phyloP scores from a whole-genome alignment of 1,140 invertebrate genomes.

The Cyclargus thomasi region DNA sequence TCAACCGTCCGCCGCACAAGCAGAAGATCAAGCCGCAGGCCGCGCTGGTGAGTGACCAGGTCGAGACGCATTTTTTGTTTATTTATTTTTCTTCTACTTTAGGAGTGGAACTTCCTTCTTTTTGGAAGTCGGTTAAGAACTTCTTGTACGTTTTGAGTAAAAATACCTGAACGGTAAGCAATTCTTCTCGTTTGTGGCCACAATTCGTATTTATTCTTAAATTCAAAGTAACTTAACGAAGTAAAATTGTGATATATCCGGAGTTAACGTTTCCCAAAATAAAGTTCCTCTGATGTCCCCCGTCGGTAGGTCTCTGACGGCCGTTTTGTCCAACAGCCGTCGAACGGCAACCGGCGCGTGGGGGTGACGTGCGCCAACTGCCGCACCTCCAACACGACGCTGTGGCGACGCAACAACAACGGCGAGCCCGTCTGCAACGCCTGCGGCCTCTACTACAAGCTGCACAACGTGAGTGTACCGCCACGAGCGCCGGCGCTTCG shows the following conservation, averaged over 20 bases:
- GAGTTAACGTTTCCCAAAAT: not conserved
- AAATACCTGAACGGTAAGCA: no score
- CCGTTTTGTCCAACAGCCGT: constrained; percentile 64
- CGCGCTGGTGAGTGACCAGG: constrained; percentile 40
- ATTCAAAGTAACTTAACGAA: no score
- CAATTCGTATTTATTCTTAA: no score
- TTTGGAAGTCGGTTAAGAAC: no score
- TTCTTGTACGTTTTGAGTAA: no score
- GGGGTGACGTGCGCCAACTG: constrained; percentile 94
- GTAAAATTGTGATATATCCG: no score
- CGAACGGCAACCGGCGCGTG: constrained; percentile 80
- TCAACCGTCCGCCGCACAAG: constrained; percentile 83
- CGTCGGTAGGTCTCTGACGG: not conserved
- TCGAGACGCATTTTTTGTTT: not conserved
- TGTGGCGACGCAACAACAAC: constrained; percentile 91
- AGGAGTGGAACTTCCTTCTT: no score
- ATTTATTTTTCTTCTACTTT: no score
- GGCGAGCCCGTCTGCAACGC: constrained; percentile 95
- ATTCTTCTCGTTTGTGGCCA: no score
- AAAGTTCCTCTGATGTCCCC: not conserved
- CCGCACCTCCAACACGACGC: constrained; percentile 86
- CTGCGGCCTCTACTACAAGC: constrained; percentile 92
- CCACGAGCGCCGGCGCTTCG: constrained; percentile 20
- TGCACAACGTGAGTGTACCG: constrained; percentile 84
- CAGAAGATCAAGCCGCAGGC: constrained; percentile 75